Evolutionary conservation across 2,888 invertebrate genomes (phyloP).

Genomic region (Galerucella pusilla): DNA sequence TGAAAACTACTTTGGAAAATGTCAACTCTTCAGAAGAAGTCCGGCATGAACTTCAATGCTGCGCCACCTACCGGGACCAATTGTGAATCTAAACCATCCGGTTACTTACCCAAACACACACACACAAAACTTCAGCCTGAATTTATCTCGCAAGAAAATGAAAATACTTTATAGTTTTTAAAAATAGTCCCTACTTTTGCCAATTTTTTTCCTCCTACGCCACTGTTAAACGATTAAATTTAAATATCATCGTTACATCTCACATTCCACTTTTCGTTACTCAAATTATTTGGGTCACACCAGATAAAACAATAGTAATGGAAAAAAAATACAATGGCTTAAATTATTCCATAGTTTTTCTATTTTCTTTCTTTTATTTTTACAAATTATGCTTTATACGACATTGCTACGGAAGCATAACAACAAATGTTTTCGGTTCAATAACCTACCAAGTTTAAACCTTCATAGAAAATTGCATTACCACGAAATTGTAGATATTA

Average conservation of each 20-base stretch:
- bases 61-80: no score
- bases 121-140: no score
- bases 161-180: background rate
- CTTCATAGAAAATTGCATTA: slow-evolving; percentile 8
- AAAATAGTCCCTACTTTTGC: background rate
- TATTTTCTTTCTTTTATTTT: background rate
- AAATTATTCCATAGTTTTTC: background rate
- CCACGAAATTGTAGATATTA: slow-evolving; percentile 3
- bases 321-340: background rate
- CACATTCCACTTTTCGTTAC: background rate
- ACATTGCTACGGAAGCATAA: slow-evolving; percentile 29
- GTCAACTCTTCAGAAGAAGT: no score
- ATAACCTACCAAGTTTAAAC: slow-evolving; percentile 20
- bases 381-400: slow-evolving; percentile 18
- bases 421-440: slow-evolving; percentile 17
- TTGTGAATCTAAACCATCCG: no score
- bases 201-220: background rate
- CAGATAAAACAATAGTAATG: background rate
- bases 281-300: slow-evolving; percentile 2
- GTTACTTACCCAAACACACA: no score
- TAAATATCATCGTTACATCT: background rate
- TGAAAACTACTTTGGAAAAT: no score
- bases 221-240: background rate
- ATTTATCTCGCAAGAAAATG: no score
- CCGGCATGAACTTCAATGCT: no score